phyloP scores from a whole-genome alignment of 2,888 invertebrate genomes.

The Lasiommata megera region DNA sequence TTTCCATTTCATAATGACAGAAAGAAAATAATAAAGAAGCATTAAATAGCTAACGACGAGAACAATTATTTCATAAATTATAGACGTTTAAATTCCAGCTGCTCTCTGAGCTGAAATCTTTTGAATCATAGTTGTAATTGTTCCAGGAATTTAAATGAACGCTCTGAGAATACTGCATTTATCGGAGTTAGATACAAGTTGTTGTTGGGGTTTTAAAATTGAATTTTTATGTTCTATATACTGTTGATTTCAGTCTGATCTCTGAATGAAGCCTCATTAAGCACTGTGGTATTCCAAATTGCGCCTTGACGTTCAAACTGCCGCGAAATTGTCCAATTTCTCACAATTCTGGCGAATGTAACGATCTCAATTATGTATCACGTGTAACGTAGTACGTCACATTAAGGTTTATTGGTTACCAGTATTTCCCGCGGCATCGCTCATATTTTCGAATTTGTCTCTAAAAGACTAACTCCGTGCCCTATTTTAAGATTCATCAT shows the following conservation, averaged over 20 bases:
- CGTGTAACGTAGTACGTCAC: neutral
- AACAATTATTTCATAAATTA: neutral
- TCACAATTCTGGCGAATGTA: slow-evolving; percentile 8
- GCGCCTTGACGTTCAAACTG: slow-evolving; percentile 41
- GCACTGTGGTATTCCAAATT: slow-evolving; percentile 45
- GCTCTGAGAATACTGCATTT: slow-evolving; percentile 22
- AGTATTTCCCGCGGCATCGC: too few species aligned
- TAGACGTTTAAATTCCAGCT: neutral
- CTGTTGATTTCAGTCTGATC: slow-evolving; percentile 44
- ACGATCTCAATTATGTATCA: slow-evolving; percentile 6
- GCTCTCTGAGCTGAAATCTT: neutral
- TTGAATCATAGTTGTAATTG: neutral
- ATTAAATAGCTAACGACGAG: neutral
- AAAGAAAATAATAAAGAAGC: neutral
- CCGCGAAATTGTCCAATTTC: slow-evolving; percentile 32
- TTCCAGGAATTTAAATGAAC: slow-evolving; percentile 3
- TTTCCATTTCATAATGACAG: neutral
- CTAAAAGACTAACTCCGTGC: too few species aligned
- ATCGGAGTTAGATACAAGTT: neutral
- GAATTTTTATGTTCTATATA: slow-evolving; percentile 45
- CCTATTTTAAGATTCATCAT: too few species aligned
- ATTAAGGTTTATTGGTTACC: neutral
- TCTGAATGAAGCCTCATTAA: slow-evolving; percentile 54
- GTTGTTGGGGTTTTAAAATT: slow-evolving; percentile 9
- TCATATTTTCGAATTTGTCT: too few species aligned